Evolutionary conservation across 2,888 invertebrate genomes (phyloP), one percentile per base, ranked within the genome.

Genomic region (Andrena minutula): DNA sequence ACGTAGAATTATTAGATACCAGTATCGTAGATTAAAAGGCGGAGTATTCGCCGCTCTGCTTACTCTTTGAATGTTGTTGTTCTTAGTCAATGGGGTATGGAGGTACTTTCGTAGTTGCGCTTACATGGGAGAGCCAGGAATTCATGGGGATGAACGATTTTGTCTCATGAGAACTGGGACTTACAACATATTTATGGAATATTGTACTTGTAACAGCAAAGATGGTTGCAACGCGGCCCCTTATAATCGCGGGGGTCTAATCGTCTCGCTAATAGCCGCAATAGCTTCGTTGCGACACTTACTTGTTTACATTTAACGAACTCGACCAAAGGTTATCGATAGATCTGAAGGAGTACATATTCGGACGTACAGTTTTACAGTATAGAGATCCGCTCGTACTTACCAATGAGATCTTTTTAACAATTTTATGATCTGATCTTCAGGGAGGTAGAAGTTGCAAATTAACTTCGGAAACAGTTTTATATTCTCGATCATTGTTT

Each of bases 131-230:
- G 98, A 98, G 88, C 98, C 98, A 0, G 98, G 98, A 0, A 97
- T 98, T 68, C 96, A 96, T 90, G 98, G 98, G 0, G 98, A 98
- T 89, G 98, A 98, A 93, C 95, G 98, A 73, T 98, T 97, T 94
- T 98, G 98, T 89, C 94, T 98, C 12, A 97, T 98, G 97, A 95
- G 98, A 90, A 97, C 98, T 0, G 98, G 98, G 26, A 98, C 98
- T 0, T 98, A 98, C 94, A 98, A 99, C 92, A 98, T 99, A 87
- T 98, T 98, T 93, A 97, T 98, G 95, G 98, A 99, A 94, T 98
- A 97, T 90, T 99, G 98, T 92, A 98, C 98, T 0, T 98, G 98
- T 90, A 97, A 97, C 90, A 97, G 97, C 90, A 98, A 98, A 94
- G 98, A 98, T 93, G 98, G 98, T 0, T 98, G 98, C 92, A 98